These are phyloP conservation scores for Glomeris marginata DNA, from an alignment of 2,888 invertebrate genomes.

Conservation along the genomic window DNA sequence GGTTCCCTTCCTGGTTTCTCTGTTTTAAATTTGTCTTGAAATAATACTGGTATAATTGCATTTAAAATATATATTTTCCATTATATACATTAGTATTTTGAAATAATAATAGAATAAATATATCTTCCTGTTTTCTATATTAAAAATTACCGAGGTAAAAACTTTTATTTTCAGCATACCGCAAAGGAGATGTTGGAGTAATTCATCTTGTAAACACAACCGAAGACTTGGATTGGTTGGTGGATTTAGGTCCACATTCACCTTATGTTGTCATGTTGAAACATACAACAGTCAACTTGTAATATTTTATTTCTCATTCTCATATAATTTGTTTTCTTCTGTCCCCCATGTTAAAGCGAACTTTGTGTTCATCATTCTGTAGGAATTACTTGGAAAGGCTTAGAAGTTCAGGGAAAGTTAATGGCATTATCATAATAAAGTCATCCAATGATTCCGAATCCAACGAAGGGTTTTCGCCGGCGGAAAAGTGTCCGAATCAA, in stretches of 20 bases:
- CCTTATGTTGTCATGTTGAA: slow-evolving; percentile 64
- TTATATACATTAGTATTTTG: no score
- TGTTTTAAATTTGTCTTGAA: no score
- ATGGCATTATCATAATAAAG: slow-evolving; percentile 33
- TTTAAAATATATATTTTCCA: no score
- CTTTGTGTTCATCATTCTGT: slow-evolving; percentile 3
- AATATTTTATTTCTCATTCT: slow-evolving; percentile 10
- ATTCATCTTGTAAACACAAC: slow-evolving; percentile 52
- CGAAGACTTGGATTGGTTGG: slow-evolving; percentile 56
- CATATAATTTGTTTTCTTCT: no score
- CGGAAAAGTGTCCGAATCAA: slow-evolving; percentile 69
- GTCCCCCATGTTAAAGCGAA: neutral
- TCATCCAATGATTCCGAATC: slow-evolving; percentile 15
- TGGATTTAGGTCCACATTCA: slow-evolving; percentile 50
- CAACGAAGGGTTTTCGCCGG: slow-evolving; percentile 36
- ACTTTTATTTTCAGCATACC: slow-evolving; percentile 41
- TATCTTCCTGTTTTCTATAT: no score
- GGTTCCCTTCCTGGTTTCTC: no score
- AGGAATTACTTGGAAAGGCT: slow-evolving; percentile 25
- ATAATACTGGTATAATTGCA: no score
- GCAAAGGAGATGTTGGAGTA: slow-evolving; percentile 68
- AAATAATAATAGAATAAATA: no score
- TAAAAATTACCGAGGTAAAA: no score
- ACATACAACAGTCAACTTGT: slow-evolving; percentile 44
- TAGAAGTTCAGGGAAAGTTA: slow-evolving; percentile 29